Percentiles rank a stretch among this genome's conserved stretches.
phyloP scores from a whole-genome alignment of 2,797 vertebrate genomes.

The Silurus lanzhouensis region DNA sequence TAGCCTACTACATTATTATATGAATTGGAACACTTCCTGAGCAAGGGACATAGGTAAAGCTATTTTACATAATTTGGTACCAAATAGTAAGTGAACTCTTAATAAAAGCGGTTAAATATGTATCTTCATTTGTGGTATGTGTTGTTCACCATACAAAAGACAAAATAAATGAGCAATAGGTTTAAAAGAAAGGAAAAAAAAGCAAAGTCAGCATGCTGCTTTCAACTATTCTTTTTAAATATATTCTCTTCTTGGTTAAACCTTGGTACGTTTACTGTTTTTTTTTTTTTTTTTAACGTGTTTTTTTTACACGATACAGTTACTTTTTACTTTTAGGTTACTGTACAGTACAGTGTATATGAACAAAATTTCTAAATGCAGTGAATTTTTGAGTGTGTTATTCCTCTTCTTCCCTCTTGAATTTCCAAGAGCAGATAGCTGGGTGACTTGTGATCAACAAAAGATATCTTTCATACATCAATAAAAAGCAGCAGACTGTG shows the following conservation, averaged over 20 bases:
- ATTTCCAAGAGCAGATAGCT: too few relatives aligned
- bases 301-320: background rate
- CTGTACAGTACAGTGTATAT: too few relatives aligned
- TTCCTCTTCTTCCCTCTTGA: too few relatives aligned
- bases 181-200: background rate
- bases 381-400: too few relatives aligned
- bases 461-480: too few relatives aligned
- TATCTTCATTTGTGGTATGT: background rate
- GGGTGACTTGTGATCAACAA: too few relatives aligned
- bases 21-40: background rate
- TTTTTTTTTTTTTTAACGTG: background rate
- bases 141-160: background rate
- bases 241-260: background rate
- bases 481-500: slow-evolving; percentile 44
- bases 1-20: background rate
- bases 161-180: background rate
- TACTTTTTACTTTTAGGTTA: too few relatives aligned
- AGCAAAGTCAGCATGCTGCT: background rate
- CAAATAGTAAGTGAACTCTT: background rate
- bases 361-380: too few relatives aligned
- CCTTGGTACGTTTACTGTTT: background rate
- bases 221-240: background rate
- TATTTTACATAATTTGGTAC: background rate
- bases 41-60: background rate
- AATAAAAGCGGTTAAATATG: background rate